These are phyloP conservation scores for human DNA, from an alignment of 2,113 vertebrate species.

Conservation along the genomic window GRCh38 chr14:56748501-56749000, in stretches of 20 bases:
- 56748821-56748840: neutral
- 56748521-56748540: constrained; percentile 2
- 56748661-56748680: neutral
- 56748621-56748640: neutral
- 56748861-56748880: neutral
- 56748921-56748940: neutral
- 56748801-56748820: neutral
- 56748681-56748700: neutral
- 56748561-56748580: neutral
- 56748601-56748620: neutral
- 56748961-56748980: neutral
- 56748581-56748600: constrained; percentile 14
- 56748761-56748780: neutral
- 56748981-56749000: neutral
- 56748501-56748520: neutral
- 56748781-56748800: neutral
- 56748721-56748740: neutral
- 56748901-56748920: neutral
- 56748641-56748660: neutral
- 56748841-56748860: neutral
- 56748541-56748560: neutral
- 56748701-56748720: neutral
- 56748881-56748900: neutral
- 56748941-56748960: neutral
- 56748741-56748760: neutral